Percentiles rank a stretch among this genome's conserved stretches.
These are phyloP conservation scores for Dicycla oo DNA, from an alignment of 2,888 invertebrate genomes.

Conservation along the genomic window DNA sequence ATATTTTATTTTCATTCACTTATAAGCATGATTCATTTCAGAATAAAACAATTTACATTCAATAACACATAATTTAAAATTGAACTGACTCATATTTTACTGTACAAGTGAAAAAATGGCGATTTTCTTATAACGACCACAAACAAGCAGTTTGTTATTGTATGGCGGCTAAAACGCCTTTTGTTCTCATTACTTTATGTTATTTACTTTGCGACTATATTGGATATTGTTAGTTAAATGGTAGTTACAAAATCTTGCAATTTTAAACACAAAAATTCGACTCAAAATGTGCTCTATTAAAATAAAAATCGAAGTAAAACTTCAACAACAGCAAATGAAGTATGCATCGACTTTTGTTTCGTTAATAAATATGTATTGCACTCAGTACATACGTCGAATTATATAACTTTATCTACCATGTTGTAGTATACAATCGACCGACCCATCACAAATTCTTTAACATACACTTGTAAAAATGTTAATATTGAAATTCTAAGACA, in stretches of 20 bases:
- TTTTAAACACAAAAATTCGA: conserved; percentile 67
- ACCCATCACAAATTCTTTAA: conserved; percentile 54
- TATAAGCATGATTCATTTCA: conserved; percentile 90
- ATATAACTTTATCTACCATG: conserved; percentile 62
- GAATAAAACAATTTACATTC: conserved; percentile 89
- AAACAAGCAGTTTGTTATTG: conserved; percentile 68
- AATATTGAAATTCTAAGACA: conserved; percentile 79
- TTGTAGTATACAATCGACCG: conserved; percentile 53
- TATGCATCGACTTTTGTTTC: conserved; percentile 61
- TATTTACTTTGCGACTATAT: conserved; percentile 77
- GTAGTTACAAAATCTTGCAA: conserved; percentile 72
- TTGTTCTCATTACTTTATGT: conserved; percentile 75
- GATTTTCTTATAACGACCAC: conserved; percentile 61
- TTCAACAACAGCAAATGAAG: conserved; percentile 61
- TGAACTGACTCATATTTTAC: conserved; percentile 88
- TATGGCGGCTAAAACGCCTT: conserved; percentile 75
- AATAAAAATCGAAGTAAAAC: conserved; percentile 62
- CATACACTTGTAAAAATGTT: conserved; percentile 70
- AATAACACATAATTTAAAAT: conserved; percentile 89
- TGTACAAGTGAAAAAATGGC: conserved; percentile 80
- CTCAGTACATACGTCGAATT: conserved; percentile 75
- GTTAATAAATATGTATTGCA: conserved; percentile 87
- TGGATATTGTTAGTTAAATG: conserved; percentile 82
- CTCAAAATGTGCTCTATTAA: conserved; percentile 64
- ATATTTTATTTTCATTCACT: conserved; percentile 90